These are phyloP conservation scores for Porites divaricata DNA, from an alignment of 92 coral and sea anemone genomes.

Conservation along the genomic window DNA sequence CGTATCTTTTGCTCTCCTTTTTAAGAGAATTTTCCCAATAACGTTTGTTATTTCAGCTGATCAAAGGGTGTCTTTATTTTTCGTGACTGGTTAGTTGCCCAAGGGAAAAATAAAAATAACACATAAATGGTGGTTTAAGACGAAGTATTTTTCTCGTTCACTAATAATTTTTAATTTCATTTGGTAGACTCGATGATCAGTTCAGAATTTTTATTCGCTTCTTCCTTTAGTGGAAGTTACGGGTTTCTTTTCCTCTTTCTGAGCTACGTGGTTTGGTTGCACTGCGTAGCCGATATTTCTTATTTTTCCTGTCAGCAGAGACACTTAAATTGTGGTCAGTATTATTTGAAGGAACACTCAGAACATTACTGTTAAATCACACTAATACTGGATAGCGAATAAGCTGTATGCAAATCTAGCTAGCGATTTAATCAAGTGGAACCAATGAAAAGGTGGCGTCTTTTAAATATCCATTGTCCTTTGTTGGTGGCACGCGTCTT, in stretches of 20 bases:
- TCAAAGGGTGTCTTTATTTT: not conserved
- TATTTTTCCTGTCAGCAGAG: not conserved
- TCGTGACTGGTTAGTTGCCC: conserved; percentile 11
- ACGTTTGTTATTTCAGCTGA: not conserved
- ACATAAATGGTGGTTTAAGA: not conserved
- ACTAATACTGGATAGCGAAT: conserved; percentile 13
- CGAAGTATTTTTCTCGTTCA: not conserved
- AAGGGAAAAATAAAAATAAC: conserved; percentile 11
- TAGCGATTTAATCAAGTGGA: conserved; percentile 45
- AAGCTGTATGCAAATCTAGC: conserved; percentile 42
- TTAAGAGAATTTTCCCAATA: not conserved
- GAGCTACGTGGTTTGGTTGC: not conserved
- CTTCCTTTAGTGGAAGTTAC: not conserved
- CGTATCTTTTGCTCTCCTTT: not conserved
- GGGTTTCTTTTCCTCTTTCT: not conserved
- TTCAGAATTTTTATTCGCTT: not conserved
- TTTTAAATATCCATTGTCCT: conserved; percentile 27
- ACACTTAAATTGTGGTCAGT: not conserved
- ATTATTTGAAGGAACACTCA: not conserved
- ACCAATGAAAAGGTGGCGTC: conserved; percentile 45
- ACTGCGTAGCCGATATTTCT: not conserved
- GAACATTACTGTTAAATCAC: conserved; percentile 3
- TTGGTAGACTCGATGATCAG: not conserved
- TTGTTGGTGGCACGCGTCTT: conserved; percentile 34
- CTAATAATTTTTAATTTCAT: not conserved